These are phyloP conservation scores for Nezara viridula DNA, from an alignment of 2,888 invertebrate species.

Conservation along the genomic window DNA sequence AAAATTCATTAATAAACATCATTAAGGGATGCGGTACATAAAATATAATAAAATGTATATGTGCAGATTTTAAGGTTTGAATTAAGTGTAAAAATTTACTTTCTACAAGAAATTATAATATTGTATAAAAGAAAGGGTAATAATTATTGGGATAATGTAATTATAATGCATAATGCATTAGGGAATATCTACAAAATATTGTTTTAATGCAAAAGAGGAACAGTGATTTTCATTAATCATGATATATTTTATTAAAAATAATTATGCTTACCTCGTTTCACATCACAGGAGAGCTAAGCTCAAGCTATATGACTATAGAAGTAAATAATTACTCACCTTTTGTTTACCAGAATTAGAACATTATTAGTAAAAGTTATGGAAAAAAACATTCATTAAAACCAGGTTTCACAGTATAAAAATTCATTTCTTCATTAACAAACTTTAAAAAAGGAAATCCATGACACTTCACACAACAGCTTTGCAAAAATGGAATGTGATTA, in stretches of 20 bases:
- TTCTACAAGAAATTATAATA: background rate
- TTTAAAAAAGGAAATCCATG: background rate
- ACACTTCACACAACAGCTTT: background rate
- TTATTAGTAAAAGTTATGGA: background rate
- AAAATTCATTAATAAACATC: background rate
- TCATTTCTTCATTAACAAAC: constrained; percentile 7
- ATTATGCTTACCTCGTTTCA: background rate
- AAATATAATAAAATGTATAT: background rate
- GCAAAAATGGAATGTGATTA: background rate
- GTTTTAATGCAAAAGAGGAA: background rate
- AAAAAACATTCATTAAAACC: background rate
- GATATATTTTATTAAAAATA: background rate
- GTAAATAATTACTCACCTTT: constrained; percentile 3
- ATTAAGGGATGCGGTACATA: background rate
- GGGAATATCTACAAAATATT: background rate
- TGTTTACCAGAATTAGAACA: background rate
- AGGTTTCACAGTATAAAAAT: background rate
- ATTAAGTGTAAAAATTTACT: background rate
- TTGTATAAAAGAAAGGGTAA: background rate
- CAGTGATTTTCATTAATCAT: constrained; percentile 17
- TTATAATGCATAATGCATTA: background rate
- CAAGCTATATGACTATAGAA: background rate
- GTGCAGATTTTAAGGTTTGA: background rate
- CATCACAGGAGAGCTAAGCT: background rate
- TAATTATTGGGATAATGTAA: background rate